Evolutionary conservation across 2,888 invertebrate genomes (phyloP), one percentile per base, ranked within the genome.

Genomic region (Alsophila aescularia): DNA sequence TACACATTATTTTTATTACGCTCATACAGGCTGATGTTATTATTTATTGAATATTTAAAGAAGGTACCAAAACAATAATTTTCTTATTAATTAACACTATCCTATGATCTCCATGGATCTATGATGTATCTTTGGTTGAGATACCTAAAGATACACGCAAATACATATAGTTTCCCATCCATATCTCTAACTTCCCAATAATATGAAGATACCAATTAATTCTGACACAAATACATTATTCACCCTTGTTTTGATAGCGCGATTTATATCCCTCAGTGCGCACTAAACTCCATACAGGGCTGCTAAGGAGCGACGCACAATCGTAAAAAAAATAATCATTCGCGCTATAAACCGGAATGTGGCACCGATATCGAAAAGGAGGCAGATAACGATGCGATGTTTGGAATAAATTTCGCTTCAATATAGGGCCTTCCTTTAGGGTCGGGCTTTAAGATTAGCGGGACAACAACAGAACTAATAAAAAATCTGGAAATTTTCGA

Each of bases 271-370:
- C 39, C 41, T 32, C 41, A 42, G 24, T 41, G 29, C 40, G 45
- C 44, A 44, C 50, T 56, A 51, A 56, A 51, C 27, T 18, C 45
- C 45, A 31, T 41, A 45, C 50, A 32, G 40, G 31, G 13, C 14
- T 32, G 36, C 45, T 44, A 51, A 56, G 45, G 44, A 44, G 41
- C 58, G 39, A 50, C 58, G 53, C 45, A 40, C 48, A 55, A 57
- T 64, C 64, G 55, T 64, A 61, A 64, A 64, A 45, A 55, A 61
- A 59, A 64, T 60, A 64, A 66, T 64, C 60, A 62, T 64, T 60
- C 58, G 55, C 52, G 64, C 58, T 52, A 58, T 62, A 62, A 64
- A 66, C 52, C 42, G 58, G 48, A 52, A 56, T 60, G 59, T 59
- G 58, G 51, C 55, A 18, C 41, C 49, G 48, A 58, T 52, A 55